Conservation (phyloP, 2,888 invertebrate genomes). For the Dicranocentrus wangi region DNA sequence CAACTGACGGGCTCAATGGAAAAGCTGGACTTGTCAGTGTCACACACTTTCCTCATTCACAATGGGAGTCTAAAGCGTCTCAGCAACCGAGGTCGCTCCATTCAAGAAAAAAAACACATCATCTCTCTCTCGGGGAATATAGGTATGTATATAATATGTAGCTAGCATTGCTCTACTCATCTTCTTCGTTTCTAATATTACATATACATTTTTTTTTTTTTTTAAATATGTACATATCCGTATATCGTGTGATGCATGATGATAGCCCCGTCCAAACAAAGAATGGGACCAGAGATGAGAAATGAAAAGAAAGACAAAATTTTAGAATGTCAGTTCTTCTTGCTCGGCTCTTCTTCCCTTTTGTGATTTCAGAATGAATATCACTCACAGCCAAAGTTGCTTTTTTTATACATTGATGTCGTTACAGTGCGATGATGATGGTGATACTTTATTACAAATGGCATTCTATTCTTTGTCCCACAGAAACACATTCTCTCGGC, state of each 20-base stretch:
- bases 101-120: too few relatives aligned
- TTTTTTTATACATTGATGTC: conserved; percentile 60
- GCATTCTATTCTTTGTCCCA: conserved; percentile 50
- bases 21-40: conserved; percentile 58
- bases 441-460: conserved; percentile 60
- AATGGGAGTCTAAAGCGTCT: conserved; percentile 51
- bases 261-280: conserved; percentile 31
- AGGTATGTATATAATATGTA: too few relatives aligned
- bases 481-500: conserved; percentile 24
- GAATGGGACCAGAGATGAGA: conserved; percentile 38
- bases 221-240: background rate
- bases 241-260: background rate
- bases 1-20: conserved; percentile 39
- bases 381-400: conserved; percentile 52
- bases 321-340: conserved; percentile 56
- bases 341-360: conserved; percentile 27
- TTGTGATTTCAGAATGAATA: conserved; percentile 13
- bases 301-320: conserved; percentile 47
- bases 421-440: conserved; percentile 32
- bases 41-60: conserved; percentile 52
- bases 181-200: background rate
- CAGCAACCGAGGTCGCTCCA: conserved; percentile 51
- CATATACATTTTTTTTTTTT: conserved; percentile 2
- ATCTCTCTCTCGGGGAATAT: too few relatives aligned
- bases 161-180: too few relatives aligned